Conservation (phyloP, 1,140 invertebrate genomes). For the Venturia canescens region DNA sequence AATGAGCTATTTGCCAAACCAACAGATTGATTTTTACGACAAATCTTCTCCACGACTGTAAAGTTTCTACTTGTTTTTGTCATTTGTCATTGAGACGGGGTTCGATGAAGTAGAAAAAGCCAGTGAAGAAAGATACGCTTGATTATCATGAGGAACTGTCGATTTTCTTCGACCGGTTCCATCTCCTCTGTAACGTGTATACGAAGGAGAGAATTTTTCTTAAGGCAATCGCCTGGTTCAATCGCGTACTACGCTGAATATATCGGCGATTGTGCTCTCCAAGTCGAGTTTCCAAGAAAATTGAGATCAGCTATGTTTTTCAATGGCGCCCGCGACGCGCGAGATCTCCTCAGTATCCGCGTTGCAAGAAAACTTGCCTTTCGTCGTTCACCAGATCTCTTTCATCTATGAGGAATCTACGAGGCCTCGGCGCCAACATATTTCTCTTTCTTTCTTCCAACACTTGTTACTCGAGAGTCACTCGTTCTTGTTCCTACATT, state of each 20-base stretch:
- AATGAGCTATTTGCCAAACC: neutral
- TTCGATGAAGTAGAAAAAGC: neutral
- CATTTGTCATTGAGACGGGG: neutral
- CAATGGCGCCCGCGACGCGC: slow-evolving; percentile 31
- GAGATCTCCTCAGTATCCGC: slow-evolving; percentile 30
- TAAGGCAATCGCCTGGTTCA: neutral
- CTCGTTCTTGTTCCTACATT: neutral
- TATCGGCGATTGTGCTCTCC: slow-evolving; percentile 15
- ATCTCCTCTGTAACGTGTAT: neutral
- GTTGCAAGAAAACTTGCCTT: slow-evolving; percentile 28
- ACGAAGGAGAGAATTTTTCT: slow-evolving; percentile 27
- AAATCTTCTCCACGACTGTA: neutral
- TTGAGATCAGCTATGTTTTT: slow-evolving; percentile 28
- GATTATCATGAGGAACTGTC: slow-evolving; percentile 39
- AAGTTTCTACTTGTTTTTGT: neutral
- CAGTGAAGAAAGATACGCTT: slow-evolving; percentile 7
- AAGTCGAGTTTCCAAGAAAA: slow-evolving; percentile 22
- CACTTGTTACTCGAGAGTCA: neutral
- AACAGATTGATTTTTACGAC: slow-evolving; percentile 2
- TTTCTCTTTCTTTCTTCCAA: slow-evolving; percentile 24
- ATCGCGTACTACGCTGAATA: slow-evolving; percentile 32
- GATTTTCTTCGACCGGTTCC: slow-evolving; percentile 38
- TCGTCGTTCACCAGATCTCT: slow-evolving; percentile 16
- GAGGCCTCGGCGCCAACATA: slow-evolving; percentile 32
- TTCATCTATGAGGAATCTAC: slow-evolving; percentile 29